Percentiles rank a stretch among this genome's conserved stretches.
Evolutionary conservation across 2,888 invertebrate genomes (phyloP).

Genomic region (Stictocephala bisonia): DNA sequence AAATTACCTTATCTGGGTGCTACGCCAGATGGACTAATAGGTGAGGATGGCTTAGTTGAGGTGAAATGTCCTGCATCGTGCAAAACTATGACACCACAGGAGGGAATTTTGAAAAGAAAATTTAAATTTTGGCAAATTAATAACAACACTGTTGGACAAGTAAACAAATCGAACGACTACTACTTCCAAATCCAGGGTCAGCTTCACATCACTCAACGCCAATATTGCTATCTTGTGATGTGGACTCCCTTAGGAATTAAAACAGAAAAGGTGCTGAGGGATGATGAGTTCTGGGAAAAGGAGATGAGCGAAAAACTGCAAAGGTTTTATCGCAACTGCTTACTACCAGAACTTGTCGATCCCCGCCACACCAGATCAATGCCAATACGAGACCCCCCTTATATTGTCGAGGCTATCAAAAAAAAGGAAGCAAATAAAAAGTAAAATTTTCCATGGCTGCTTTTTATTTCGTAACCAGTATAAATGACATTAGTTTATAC

Average conservation of each 20-base stretch:
- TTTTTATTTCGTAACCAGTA: too few species aligned
- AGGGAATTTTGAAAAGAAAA: too few species aligned
- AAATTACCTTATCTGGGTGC: not conserved
- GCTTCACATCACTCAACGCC: too few species aligned
- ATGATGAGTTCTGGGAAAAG: conserved; percentile 1
- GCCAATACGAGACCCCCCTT: not conserved
- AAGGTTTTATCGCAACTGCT: not conserved
- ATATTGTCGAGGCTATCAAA: too few species aligned
- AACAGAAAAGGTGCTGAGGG: not conserved
- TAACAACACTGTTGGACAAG: not conserved
- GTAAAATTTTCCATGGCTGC: too few species aligned
- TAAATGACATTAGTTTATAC: too few species aligned
- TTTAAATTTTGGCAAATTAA: too few species aligned
- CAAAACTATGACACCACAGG: not conserved
- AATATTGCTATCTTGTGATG: not conserved
- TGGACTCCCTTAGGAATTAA: conserved; percentile 6
- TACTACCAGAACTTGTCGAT: conserved; percentile 16
- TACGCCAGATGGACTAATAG: conserved; percentile 5
- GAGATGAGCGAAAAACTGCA: not conserved
- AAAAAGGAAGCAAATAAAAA: too few species aligned
- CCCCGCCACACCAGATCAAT: conserved; percentile 7
- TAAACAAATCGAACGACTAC: too few species aligned
- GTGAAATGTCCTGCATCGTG: not conserved
- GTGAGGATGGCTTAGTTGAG: not conserved
- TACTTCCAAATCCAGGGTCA: conserved; percentile 10